Percentiles rank a stretch among this genome's conserved stretches.
phyloP scores from a whole-genome alignment of 1,140 invertebrate genomes.

The Sycobia sp. region DNA sequence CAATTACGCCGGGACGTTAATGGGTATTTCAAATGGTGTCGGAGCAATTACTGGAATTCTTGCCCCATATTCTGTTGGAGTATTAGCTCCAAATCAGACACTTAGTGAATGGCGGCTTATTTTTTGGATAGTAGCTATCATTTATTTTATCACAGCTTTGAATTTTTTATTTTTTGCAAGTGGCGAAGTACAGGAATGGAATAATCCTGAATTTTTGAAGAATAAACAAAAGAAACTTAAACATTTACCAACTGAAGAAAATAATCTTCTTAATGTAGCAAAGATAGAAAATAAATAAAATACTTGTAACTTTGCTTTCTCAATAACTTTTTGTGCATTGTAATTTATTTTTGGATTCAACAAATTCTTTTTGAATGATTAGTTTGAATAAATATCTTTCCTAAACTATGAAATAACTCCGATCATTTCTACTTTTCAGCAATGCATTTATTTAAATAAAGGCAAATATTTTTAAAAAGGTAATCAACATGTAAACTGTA shows the following conservation, averaged over 20 bases:
- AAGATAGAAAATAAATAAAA: no score
- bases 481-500: no score
- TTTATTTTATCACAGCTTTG: constrained; percentile 4
- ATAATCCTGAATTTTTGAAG: background rate
- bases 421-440: no score
- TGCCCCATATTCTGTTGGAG: constrained; percentile 73
- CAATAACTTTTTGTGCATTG: no score
- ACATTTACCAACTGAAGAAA: background rate
- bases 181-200: constrained; percentile 32
- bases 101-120: constrained; percentile 23
- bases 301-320: no score
- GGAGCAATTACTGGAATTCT: constrained; percentile 70
- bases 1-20: constrained; percentile 72
- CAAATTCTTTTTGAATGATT: no score
- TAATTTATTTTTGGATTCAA: no score
- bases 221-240: background rate
- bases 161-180: constrained; percentile 18
- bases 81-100: constrained; percentile 47
- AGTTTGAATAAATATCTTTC: no score
- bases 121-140: constrained; percentile 22
- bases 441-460: no score
- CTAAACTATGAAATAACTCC: no score
- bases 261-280: no score
- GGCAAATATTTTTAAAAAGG: no score
- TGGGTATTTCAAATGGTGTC: constrained; percentile 67